phyloP scores from a whole-genome alignment of 2,888 invertebrate genomes.

The Glyphotaelius pellucidus region DNA sequence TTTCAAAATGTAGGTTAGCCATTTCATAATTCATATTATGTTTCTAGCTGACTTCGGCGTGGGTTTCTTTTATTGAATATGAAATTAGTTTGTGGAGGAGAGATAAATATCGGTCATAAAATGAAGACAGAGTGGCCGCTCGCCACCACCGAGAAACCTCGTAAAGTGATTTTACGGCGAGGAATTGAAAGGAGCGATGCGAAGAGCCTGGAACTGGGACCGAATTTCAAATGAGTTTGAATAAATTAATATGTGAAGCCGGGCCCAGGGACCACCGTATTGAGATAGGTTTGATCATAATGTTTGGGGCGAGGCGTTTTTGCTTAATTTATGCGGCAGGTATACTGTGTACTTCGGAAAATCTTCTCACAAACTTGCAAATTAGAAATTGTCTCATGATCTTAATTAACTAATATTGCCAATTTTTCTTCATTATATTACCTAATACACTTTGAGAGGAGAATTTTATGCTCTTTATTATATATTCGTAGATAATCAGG shows the following conservation, averaged over 20 bases:
- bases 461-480: too few relatives aligned
- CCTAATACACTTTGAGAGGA: too few relatives aligned
- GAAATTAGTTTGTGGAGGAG: not conserved
- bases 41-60: not conserved
- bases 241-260: slow-evolving; percentile 2
- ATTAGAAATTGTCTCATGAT: not conserved
- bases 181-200: not conserved
- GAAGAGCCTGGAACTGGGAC: not conserved
- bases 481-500: not conserved
- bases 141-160: not conserved
- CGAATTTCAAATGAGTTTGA: slow-evolving; percentile 2
- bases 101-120: slow-evolving; percentile 3
- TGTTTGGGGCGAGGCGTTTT: not conserved
- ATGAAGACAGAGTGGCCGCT: not conserved
- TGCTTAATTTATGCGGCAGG: not conserved
- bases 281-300: not conserved
- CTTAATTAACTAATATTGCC: not conserved
- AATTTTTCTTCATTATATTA: not conserved
- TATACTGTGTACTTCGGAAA: not conserved
- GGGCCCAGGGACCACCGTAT: not conserved
- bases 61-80: slow-evolving; percentile 2
- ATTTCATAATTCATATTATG: not conserved
- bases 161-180: slow-evolving; percentile 26
- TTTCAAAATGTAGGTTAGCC: not conserved
- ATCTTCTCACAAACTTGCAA: not conserved